Evolutionary conservation across 2,797 vertebrate genomes (phyloP).

Genomic region (Holocentrus rufus): DNA sequence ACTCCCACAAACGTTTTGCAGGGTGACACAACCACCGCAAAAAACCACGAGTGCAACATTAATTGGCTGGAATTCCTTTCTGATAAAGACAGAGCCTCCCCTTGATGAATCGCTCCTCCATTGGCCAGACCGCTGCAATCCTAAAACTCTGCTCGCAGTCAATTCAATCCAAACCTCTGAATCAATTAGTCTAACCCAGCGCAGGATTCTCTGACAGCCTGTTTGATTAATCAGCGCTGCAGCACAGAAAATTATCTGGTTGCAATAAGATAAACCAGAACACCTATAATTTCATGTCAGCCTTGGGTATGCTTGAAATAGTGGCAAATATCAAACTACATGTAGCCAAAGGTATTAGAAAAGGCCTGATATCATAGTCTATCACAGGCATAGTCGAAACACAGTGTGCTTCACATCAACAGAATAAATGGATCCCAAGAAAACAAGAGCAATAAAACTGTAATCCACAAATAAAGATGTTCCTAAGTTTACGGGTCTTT

Average conservation of each 20-base stretch:
- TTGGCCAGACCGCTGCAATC: conserved; percentile 1
- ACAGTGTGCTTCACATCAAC: too few relatives aligned
- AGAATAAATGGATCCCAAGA: too few relatives aligned
- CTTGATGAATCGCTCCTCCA: conserved; percentile 45
- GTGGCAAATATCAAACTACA: conserved; percentile 1
- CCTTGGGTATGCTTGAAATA: not conserved
- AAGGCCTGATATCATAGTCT: not conserved
- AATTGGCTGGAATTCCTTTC: conserved; percentile 7
- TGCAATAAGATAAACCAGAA: not conserved
- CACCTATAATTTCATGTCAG: not conserved
- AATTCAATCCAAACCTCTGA: conserved; percentile 31
- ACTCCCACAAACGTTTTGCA: too few relatives aligned
- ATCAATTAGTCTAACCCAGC: conserved; percentile 43
- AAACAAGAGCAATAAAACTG: too few relatives aligned
- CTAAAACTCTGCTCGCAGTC: conserved; percentile 39
- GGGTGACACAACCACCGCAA: too few relatives aligned
- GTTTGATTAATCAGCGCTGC: conserved; percentile 34
- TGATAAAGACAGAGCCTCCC: conserved; percentile 8
- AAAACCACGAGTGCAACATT: too few relatives aligned
- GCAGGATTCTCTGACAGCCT: conserved; percentile 24
- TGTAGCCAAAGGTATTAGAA: not conserved
- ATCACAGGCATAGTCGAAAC: too few relatives aligned
- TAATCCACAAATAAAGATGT: too few relatives aligned
- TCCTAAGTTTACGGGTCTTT: too few relatives aligned
- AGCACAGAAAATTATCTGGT: conserved; percentile 1